These are phyloP conservation scores for Chloebia gouldiae DNA, from an alignment of 2,113 vertebrate species.

Conservation along the genomic window DNA sequence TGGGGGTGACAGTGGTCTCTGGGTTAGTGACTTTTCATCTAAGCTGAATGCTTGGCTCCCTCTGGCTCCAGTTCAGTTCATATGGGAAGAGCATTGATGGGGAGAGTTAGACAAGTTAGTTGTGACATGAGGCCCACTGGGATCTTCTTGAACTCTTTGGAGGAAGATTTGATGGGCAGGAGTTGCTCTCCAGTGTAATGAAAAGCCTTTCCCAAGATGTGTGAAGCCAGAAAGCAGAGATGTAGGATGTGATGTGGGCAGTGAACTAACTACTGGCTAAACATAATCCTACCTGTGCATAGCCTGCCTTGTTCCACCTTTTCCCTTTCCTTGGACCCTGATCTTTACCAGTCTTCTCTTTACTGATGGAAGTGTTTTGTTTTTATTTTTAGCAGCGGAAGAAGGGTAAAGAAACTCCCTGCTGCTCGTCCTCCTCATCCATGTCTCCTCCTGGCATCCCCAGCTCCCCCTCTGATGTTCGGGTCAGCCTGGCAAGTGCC, in stretches of 20 bases:
- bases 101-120: neutral
- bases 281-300: neutral
- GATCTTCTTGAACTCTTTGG: neutral
- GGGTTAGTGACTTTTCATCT: neutral
- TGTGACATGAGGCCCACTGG: neutral
- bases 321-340: neutral
- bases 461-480: slow-evolving; percentile 75
- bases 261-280: neutral
- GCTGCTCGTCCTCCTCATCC: slow-evolving; percentile 61
- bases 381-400: slow-evolving; percentile 80
- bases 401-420: slow-evolving; percentile 83
- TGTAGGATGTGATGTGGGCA: neutral
- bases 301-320: neutral
- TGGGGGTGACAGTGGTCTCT: neutral
- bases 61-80: neutral
- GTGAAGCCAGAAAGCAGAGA: neutral
- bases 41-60: neutral
- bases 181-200: neutral
- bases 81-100: neutral
- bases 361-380: neutral
- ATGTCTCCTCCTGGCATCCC: slow-evolving; percentile 77
- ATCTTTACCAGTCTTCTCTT: neutral
- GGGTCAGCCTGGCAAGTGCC: slow-evolving; percentile 62
- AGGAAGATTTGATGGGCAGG: neutral
- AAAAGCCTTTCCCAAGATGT: neutral